These are phyloP conservation scores for Bos javanicus DNA, from an alignment of 2,113 vertebrate genomes.

Conservation along the genomic window DNA sequence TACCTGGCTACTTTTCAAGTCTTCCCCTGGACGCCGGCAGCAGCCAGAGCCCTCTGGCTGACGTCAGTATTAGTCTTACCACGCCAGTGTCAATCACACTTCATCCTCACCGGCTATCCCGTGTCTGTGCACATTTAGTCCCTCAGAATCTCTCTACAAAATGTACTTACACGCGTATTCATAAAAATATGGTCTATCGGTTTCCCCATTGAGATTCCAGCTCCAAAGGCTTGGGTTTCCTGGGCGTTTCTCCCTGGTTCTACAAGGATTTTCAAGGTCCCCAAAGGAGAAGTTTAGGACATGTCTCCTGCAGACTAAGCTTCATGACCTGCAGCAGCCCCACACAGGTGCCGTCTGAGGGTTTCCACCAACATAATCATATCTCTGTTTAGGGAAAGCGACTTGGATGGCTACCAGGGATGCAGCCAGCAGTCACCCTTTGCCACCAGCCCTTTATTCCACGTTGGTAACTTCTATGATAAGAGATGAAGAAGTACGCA, in stretches of 20 bases:
- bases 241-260: neutral
- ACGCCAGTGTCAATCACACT: neutral
- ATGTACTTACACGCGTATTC: neutral
- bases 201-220: neutral
- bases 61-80: neutral
- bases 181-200: neutral
- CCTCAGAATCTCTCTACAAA: neutral
- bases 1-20: slow-evolving; percentile 30
- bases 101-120: neutral
- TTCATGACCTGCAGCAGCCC: neutral
- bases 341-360: too few species aligned
- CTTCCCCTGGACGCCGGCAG: slow-evolving; percentile 15
- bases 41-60: neutral
- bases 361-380: fast-evolving
- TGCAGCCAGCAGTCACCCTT: neutral
- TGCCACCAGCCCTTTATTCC: neutral
- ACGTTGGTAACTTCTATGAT: neutral
- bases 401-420: neutral
- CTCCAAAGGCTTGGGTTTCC: neutral
- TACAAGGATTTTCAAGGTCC: neutral
- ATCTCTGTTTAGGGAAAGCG: neutral
- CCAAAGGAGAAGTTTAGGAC: neutral
- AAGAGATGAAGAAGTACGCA: neutral
- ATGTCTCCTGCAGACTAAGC: neutral
- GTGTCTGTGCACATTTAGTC: neutral